phyloP scores from a whole-genome alignment of 2,888 invertebrate genomes.

The Leptopilina syphax region DNA sequence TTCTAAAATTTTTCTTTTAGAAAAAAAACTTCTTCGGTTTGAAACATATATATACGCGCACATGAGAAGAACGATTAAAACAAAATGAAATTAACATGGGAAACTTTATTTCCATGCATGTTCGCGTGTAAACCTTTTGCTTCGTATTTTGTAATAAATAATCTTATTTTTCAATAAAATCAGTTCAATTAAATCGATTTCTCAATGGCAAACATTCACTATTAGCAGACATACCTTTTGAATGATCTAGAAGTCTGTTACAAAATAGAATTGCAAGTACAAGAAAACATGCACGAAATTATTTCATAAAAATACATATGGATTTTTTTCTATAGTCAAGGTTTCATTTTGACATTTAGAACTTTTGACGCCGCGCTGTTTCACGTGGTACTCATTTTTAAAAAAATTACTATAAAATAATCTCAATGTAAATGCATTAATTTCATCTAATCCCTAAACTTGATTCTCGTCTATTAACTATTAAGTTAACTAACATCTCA shows the following conservation, averaged over 20 bases:
- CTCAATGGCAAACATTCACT: conserved; percentile 21
- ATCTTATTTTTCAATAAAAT: not conserved
- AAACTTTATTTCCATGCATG: not conserved
- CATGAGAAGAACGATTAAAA: not conserved
- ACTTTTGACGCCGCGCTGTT: too few species aligned
- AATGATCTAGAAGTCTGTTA: conserved; percentile 10
- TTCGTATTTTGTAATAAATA: not conserved
- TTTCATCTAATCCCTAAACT: too few species aligned
- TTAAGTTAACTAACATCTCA: too few species aligned
- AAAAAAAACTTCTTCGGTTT: not conserved
- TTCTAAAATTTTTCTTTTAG: not conserved
- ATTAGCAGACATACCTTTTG: not conserved
- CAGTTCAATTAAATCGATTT: conserved; percentile 15
- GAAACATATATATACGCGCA: not conserved
- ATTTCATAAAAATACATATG: not conserved
- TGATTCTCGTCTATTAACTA: too few species aligned
- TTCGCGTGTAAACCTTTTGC: not conserved
- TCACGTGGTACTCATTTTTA: not conserved
- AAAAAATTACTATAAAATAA: not conserved
- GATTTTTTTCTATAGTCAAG: not conserved
- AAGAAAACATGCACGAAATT: not conserved
- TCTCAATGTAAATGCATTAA: too few species aligned
- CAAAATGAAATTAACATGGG: not conserved
- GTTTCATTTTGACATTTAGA: not conserved
- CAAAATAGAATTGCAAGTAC: not conserved